Evolutionary conservation across 2,113 vertebrate genomes (phyloP).

Genomic region (Limnothrissa miodon): DNA sequence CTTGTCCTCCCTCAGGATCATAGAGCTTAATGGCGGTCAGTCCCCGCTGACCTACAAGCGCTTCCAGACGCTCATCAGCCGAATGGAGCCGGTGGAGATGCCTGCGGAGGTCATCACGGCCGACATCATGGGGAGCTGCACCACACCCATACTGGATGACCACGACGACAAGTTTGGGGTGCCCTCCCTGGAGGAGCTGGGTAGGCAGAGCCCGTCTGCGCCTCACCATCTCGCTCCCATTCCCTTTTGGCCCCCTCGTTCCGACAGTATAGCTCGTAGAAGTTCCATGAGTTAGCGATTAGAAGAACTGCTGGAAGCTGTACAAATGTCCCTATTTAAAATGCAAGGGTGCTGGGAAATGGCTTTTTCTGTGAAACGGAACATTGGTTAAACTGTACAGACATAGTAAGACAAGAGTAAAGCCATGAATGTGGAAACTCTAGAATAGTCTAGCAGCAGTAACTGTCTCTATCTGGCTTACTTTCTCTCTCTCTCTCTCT

Average conservation of each 20-base stretch:
- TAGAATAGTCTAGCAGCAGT: too few species aligned
- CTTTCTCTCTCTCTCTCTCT: neutral
- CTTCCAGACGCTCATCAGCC: slow-evolving; percentile 95
- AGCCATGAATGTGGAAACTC: too few species aligned
- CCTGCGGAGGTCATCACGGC: slow-evolving; percentile 87
- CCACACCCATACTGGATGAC: slow-evolving; percentile 88
- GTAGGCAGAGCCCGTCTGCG: slow-evolving; percentile 61
- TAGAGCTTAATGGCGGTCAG: slow-evolving; percentile 94
- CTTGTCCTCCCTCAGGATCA: slow-evolving; percentile 77
- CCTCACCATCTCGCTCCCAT: neutral
- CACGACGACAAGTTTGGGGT: slow-evolving; percentile 96
- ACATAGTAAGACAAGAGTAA: too few species aligned
- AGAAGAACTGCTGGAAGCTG: neutral
- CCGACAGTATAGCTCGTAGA: neutral
- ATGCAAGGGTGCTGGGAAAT: too few species aligned
- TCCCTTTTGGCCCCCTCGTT: too few species aligned
- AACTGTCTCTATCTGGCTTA: neutral
- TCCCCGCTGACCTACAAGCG: slow-evolving; percentile 95
- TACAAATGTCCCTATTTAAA: neutral
- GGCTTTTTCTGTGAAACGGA: too few species aligned
- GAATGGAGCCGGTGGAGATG: slow-evolving; percentile 88
- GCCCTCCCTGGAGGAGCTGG: slow-evolving; percentile 92
- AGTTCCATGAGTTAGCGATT: neutral
- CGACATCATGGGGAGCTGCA: slow-evolving; percentile 85
- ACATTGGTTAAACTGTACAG: too few species aligned